These are phyloP conservation scores for Myrmophylax atrothorax DNA, from an alignment of 2,113 vertebrate genomes.

Conservation along the genomic window DNA sequence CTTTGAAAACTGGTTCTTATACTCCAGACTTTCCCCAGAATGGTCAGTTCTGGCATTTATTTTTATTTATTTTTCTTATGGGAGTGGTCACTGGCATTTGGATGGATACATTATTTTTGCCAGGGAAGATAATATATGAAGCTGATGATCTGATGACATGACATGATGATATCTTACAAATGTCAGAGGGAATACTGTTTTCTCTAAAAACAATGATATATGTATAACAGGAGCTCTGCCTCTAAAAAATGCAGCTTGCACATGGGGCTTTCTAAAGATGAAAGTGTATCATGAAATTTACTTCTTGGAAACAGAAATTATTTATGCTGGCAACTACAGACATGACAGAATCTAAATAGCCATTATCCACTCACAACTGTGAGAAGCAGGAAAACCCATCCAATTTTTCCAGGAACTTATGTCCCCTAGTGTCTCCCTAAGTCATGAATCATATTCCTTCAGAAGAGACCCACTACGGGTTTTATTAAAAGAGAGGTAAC, in stretches of 20 bases:
- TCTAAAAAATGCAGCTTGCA: background rate
- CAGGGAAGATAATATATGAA: background rate
- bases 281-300: constrained; percentile 5
- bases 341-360: constrained; percentile 32
- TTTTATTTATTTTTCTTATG: background rate
- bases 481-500: constrained; percentile 7
- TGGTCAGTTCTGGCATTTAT: background rate
- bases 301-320: constrained; percentile 8
- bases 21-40: background rate
- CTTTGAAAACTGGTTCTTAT: background rate
- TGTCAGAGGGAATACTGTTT: constrained; percentile 17
- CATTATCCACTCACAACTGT: constrained; percentile 3
- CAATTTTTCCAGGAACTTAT: constrained; percentile 46
- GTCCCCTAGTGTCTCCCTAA: constrained; percentile 2
- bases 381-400: constrained; percentile 23
- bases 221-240: background rate
- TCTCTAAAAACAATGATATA: constrained; percentile 19
- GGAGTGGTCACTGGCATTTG: background rate
- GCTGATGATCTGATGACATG: background rate
- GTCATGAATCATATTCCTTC: constrained; percentile 10
- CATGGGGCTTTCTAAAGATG: background rate
- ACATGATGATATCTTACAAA: background rate
- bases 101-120: background rate
- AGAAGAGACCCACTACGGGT: background rate
- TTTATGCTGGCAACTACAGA: constrained; percentile 47